phyloP scores from a whole-genome alignment of 2,797 vertebrate species.

The Rhinogobio ventralis region DNA sequence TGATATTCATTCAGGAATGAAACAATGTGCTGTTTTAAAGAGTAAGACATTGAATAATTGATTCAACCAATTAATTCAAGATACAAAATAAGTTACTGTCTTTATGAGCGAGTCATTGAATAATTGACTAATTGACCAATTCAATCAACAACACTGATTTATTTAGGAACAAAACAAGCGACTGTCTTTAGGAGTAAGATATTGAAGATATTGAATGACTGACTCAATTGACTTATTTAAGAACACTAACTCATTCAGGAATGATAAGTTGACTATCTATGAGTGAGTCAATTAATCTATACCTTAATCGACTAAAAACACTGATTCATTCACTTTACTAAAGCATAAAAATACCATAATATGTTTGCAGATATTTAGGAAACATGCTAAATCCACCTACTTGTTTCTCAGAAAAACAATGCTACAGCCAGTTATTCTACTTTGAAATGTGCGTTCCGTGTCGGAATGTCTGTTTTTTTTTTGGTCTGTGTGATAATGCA shows the following conservation, averaged over 20 bases:
- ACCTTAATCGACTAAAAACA: background rate
- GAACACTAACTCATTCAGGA: background rate
- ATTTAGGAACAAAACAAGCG: background rate
- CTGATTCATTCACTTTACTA: background rate
- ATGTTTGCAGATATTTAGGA: too few relatives aligned
- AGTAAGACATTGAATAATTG: background rate
- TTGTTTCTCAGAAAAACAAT: too few relatives aligned
- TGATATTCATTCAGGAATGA: background rate
- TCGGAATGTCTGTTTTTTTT: too few relatives aligned
- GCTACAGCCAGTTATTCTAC: too few relatives aligned
- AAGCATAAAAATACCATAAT: too few relatives aligned
- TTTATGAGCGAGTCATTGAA: background rate
- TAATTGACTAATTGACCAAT: background rate
- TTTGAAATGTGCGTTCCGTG: too few relatives aligned
- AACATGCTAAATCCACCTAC: too few relatives aligned
- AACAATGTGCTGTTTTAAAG: background rate
- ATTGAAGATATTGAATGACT: too few relatives aligned
- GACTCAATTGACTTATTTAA: background rate
- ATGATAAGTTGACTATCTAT: background rate
- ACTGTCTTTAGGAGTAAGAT: background rate
- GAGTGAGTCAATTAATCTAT: background rate
- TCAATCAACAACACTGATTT: background rate
- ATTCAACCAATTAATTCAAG: background rate
- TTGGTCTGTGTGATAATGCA: too few relatives aligned
- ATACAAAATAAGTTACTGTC: background rate